Conservation (phyloP, 2,888 invertebrate genomes). For the Macrophya annulata region DNA sequence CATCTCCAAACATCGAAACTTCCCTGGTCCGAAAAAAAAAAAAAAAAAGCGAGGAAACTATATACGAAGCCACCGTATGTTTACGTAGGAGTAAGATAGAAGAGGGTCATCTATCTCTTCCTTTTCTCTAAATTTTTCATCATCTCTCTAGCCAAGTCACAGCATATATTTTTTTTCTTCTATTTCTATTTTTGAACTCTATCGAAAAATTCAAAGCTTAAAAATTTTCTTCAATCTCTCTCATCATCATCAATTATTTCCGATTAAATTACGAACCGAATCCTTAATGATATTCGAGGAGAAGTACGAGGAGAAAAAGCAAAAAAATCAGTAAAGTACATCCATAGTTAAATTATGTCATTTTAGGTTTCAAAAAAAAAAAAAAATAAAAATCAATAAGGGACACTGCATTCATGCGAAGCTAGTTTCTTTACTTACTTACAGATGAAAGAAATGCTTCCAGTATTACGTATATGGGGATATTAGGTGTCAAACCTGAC, state of each 20-base stretch:
- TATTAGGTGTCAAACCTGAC: slow-evolving; percentile 70
- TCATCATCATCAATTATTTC: too few relatives aligned
- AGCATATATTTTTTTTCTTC: background rate
- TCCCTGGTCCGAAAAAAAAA: slow-evolving; percentile 22
- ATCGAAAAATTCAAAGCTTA: background rate
- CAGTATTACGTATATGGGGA: slow-evolving; percentile 54
- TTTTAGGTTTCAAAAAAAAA: background rate
- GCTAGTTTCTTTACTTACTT: slow-evolving; percentile 24
- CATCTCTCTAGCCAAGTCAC: background rate
- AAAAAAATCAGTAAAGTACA: background rate
- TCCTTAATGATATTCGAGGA: background rate
- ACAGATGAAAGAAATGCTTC: slow-evolving; percentile 41
- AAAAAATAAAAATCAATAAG: background rate
- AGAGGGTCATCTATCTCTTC: slow-evolving; percentile 13
- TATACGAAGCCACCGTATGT: slow-evolving; percentile 13
- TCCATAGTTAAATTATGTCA: background rate
- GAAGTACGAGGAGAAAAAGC: background rate
- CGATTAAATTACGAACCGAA: too few relatives aligned
- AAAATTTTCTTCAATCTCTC: background rate
- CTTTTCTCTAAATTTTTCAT: background rate
- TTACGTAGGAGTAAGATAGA: slow-evolving; percentile 46
- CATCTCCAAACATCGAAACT: slow-evolving; percentile 68
- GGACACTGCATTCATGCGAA: background rate
- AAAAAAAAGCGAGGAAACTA: slow-evolving; percentile 23
- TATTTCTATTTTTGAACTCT: background rate